These are phyloP conservation scores for Cygnus olor DNA, from an alignment of 2,797 vertebrate species.

Conservation along the genomic window DNA sequence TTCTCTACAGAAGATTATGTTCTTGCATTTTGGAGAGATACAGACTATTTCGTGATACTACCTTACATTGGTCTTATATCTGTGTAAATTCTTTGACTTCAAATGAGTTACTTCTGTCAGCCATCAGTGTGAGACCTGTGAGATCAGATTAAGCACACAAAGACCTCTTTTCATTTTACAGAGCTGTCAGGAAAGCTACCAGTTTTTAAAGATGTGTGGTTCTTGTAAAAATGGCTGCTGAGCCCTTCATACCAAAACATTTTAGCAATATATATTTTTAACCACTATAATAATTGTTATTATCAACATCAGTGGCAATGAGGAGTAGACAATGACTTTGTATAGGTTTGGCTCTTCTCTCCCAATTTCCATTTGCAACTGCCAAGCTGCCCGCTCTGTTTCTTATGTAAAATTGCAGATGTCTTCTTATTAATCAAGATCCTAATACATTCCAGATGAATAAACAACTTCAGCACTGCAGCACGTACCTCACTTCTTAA, in stretches of 20 bases:
- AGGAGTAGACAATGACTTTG: constrained; percentile 53
- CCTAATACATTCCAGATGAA: constrained; percentile 98
- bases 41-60: not conserved
- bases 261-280: not conserved
- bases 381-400: constrained; percentile 83
- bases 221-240: constrained; percentile 6
- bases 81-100: not conserved
- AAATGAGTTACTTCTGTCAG: not conserved
- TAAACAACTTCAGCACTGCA: constrained; percentile 90
- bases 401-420: constrained; percentile 89
- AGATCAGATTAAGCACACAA: not conserved
- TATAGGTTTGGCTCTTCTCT: constrained; percentile 77
- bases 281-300: constrained; percentile 71
- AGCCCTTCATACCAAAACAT: not conserved
- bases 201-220: not conserved
- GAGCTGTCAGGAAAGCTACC: not conserved
- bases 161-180: not conserved
- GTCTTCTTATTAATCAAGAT: constrained; percentile 92
- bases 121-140: not conserved
- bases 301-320: constrained; percentile 82
- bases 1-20: not conserved
- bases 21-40: not conserved
- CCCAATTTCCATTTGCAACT: constrained; percentile 83
- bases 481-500: constrained; percentile 76
- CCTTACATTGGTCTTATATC: not conserved